These are phyloP conservation scores for Athene cunicularia DNA, from an alignment of 2,113 vertebrate species.

Conservation along the genomic window DNA sequence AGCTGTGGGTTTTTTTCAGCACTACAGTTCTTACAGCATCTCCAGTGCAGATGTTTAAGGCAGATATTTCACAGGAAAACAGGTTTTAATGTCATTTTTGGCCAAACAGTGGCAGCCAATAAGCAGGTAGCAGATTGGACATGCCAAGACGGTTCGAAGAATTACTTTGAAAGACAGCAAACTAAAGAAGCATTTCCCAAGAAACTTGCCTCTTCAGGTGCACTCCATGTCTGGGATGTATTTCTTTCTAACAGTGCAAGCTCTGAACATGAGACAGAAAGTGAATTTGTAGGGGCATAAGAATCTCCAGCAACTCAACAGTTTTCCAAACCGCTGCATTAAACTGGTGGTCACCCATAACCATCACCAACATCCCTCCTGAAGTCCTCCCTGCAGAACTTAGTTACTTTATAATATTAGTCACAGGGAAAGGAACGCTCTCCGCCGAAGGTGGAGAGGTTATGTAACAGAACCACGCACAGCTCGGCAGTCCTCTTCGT, in stretches of 20 bases:
- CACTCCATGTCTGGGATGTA: background rate
- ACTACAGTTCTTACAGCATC: background rate
- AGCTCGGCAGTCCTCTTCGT: background rate
- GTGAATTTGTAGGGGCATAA: rapidly evolving
- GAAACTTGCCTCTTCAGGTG: background rate
- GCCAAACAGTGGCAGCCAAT: background rate
- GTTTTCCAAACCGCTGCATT: background rate
- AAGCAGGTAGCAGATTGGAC: background rate
- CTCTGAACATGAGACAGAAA: background rate
- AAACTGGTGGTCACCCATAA: background rate
- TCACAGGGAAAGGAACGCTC: background rate
- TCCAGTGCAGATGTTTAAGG: background rate
- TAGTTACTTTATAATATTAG: no score
- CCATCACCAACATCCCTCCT: background rate
- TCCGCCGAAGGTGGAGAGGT: background rate
- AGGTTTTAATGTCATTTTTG: background rate
- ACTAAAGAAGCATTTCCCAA: background rate
- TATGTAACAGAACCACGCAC: background rate
- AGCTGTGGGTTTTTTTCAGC: background rate
- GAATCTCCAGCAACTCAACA: background rate
- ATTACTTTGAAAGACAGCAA: background rate
- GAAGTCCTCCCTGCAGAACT: background rate
- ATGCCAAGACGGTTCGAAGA: background rate
- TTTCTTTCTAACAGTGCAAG: background rate
- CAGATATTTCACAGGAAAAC: no score